Evolutionary conservation across 2,888 invertebrate genomes (phyloP).

Genomic region (Tuta absoluta): DNA sequence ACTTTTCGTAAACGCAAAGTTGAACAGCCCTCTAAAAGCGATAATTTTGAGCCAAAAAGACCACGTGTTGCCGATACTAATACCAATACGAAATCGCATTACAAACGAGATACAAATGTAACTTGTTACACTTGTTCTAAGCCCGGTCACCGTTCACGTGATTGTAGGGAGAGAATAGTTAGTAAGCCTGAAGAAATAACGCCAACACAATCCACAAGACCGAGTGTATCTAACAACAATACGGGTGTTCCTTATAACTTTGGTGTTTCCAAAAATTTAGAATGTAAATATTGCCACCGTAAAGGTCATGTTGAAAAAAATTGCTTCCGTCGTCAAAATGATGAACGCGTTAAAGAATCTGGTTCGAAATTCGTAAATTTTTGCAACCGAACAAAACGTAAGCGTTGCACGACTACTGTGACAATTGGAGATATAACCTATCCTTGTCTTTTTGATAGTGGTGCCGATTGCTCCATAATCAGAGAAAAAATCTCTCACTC

Average conservation of each 20-base stretch:
- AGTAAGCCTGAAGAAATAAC: neutral
- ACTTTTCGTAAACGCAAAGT: slow-evolving; percentile 16
- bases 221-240: neutral
- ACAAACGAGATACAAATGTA: neutral
- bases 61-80: neutral
- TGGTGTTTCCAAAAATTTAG: neutral
- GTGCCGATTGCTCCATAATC: slow-evolving; percentile 39
- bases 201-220: neutral
- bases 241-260: neutral
- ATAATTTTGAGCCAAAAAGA: neutral
- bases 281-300: slow-evolving; percentile 16
- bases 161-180: neutral
- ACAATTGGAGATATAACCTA: neutral
- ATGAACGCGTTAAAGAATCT: neutral
- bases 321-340: slow-evolving; percentile 18
- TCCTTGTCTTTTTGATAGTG: slow-evolving; percentile 36
- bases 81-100: neutral
- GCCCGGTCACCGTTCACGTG: neutral
- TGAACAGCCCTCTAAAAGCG: neutral
- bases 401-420: neutral
- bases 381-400: neutral
- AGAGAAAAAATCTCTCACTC: slow-evolving; percentile 31
- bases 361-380: neutral
- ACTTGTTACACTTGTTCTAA: neutral
- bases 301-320: slow-evolving; percentile 19